Evolutionary conservation across 2,888 invertebrate species (phyloP), one percentile per base, ranked within the genome.

Genomic region (Clusia tigrina): DNA sequence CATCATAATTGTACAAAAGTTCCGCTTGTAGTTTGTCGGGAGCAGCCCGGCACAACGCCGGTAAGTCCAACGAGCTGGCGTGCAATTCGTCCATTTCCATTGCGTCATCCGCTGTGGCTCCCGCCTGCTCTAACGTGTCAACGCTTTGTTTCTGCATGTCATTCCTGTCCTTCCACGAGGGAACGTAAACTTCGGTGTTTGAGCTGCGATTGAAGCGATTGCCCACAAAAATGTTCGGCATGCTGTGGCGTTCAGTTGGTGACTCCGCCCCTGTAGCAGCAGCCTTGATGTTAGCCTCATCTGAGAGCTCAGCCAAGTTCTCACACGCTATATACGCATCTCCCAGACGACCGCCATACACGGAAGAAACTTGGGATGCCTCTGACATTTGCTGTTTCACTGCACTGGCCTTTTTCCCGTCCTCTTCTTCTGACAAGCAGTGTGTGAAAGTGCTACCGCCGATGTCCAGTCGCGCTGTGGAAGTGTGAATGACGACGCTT

Each of bases 271-370:
- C 18, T 2, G 53, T 23, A 26, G 58, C 23, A 42, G 32, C 42
- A 37, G 81, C 83, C 69, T 84, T 83, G 48, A 89, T 85, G 78
- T 85, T 86, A 10, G 85, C 85, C 78, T 87, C 87, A 73, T 88
- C 88, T 76, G 88, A 87, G 74, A 90, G 86, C 79, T 89, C 88
- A 65, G 87, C 86, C 67, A 91, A 83, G 85, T 91, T 88, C 80
- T 91, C 90, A 77, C 89, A 90, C 10, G 89, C 89, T 82, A 87
- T 86, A 69, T 88, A 88, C 18, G 84, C 84, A 58, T 85, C 86
- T 1, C 83, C 79, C 3, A 87, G 79, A 25, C 86, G 84, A 22
- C 83, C 85, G 71, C 86, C 86, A 71, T 87, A 87, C 22, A 72
- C 65, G 71, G 87, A 87, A 53, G 88, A 87, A 73, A 86, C 85